These are phyloP conservation scores for Rhinolophus ferrumequinum DNA, from an alignment of 2,113 vertebrate genomes.

Conservation along the genomic window DNA sequence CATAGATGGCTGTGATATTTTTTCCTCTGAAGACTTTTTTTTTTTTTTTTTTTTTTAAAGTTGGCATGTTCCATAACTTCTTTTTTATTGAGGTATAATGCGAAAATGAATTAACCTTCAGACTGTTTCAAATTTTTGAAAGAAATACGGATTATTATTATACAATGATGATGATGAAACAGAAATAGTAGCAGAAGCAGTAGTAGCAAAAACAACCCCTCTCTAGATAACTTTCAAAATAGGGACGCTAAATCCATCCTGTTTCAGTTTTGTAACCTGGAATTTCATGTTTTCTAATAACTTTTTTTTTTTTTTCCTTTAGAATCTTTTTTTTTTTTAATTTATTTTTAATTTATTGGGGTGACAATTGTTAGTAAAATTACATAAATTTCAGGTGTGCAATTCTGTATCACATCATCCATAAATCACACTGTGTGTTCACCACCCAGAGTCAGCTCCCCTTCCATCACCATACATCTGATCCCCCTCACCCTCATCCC, in stretches of 20 bases:
- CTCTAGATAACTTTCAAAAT: background rate
- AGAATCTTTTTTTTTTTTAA: no score
- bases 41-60: no score
- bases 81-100: conserved; percentile 2
- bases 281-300: conserved; percentile 32
- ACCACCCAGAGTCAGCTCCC: no score
- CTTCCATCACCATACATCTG: no score
- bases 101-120: conserved; percentile 39
- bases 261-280: background rate
- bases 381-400: no score
- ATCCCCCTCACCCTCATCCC: no score
- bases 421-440: no score
- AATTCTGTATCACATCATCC: no score
- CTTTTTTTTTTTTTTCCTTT: no score
- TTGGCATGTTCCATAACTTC: conserved; percentile 38
- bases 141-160: conserved; percentile 37
- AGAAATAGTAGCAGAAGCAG: background rate
- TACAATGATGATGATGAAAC: background rate
- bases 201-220: background rate
- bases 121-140: conserved; percentile 17
- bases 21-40: background rate
- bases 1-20: background rate
- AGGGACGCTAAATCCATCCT: background rate
- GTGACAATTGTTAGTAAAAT: no score
- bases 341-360: no score